phyloP scores from a whole-genome alignment of 92 coral and sea anemone species.

The Parazoanthus atlanticus region DNA sequence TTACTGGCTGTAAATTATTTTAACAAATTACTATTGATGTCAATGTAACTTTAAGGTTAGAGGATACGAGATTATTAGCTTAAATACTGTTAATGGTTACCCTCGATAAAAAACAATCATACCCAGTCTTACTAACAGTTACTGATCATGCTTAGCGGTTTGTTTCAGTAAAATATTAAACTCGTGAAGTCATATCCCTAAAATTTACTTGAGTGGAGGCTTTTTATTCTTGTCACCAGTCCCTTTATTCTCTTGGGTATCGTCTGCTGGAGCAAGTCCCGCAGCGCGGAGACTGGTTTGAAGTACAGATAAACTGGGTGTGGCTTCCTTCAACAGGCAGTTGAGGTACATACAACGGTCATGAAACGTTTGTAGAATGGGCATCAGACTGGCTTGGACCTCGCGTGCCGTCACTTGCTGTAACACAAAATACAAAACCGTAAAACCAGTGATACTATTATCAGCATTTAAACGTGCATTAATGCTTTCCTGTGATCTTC shows the following conservation, averaged over 20 bases:
- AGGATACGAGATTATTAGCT: too few relatives aligned
- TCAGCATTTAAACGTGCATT: not conserved
- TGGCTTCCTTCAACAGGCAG: constrained; percentile 83
- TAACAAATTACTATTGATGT: too few relatives aligned
- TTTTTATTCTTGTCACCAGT: constrained; percentile 7
- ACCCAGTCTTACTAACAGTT: not conserved
- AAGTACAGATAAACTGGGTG: constrained; percentile 83
- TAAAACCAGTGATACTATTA: not conserved
- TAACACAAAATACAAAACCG: not conserved
- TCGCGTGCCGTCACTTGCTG: constrained; percentile 98
- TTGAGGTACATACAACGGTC: constrained; percentile 86
- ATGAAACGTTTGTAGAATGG: constrained; percentile 86
- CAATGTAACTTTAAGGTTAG: too few relatives aligned
- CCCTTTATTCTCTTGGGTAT: constrained; percentile 25
- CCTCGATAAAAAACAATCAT: not conserved
- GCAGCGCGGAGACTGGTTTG: constrained; percentile 62
- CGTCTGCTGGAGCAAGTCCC: constrained; percentile 9
- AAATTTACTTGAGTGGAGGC: constrained; percentile 18
- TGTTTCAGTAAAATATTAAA: not conserved
- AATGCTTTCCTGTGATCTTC: not conserved
- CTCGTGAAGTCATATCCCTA: too few relatives aligned
- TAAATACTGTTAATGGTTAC: not conserved
- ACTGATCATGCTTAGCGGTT: not conserved
- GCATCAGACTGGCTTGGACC: constrained; percentile 83
- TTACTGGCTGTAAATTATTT: too few relatives aligned